Evolutionary conservation across 2,113 vertebrate species (phyloP).

Genomic region (Neolamprologus caudopunctatus): DNA sequence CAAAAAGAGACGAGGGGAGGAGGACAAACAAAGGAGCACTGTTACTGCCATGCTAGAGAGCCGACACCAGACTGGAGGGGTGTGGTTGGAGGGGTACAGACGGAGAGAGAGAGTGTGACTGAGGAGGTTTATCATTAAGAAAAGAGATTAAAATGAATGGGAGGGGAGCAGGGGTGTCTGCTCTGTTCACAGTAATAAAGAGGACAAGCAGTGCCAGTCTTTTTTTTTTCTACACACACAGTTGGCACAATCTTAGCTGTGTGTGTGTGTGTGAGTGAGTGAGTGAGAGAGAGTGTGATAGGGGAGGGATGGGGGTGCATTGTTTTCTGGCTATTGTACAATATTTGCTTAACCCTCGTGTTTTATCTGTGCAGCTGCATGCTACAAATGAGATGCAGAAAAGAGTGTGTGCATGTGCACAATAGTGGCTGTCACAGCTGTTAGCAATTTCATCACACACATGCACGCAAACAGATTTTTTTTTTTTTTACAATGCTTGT

Average conservation of each 20-base stretch:
- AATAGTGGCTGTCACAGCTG: conserved; percentile 48
- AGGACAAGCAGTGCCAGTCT: conserved; percentile 56
- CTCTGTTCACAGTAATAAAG: conserved; percentile 49
- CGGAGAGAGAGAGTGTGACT: conserved; percentile 14
- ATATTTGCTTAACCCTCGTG: conserved; percentile 68
- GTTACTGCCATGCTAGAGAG: conserved; percentile 65
- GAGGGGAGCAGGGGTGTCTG: conserved; percentile 37
- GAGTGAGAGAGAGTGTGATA: neutral
- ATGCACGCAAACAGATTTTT: neutral
- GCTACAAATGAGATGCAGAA: conserved; percentile 49
- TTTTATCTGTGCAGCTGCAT: conserved; percentile 72
- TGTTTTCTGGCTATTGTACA: conserved; percentile 67
- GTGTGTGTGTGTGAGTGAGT: neutral
- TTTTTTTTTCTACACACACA: conserved; percentile 35
- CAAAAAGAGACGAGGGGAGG: conserved; percentile 4
- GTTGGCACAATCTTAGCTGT: neutral
- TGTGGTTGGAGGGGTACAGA: conserved; percentile 7
- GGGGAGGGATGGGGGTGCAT: conserved; percentile 9
- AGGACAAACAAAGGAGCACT: conserved; percentile 86
- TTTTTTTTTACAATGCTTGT: conserved; percentile 4
- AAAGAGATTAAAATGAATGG: conserved; percentile 68
- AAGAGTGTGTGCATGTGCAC: neutral
- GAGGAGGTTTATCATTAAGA: conserved; percentile 55
- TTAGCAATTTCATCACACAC: conserved; percentile 47
- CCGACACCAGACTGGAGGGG: conserved; percentile 43